Base-by-base conservation (phyloP, 1,140 invertebrate genomes). In the Conus ventricosus region DNA sequence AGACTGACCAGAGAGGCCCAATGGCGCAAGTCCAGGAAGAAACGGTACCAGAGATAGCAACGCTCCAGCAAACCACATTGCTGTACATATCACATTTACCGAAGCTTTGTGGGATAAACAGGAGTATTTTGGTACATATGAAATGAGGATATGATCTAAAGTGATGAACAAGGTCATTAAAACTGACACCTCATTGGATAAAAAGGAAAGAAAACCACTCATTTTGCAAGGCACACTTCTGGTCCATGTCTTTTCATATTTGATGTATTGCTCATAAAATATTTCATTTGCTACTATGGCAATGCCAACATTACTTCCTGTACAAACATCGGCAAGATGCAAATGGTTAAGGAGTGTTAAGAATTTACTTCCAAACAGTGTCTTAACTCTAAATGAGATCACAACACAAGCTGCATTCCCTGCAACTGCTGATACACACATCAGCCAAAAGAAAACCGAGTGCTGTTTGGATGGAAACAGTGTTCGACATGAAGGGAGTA, bases 291-390 rank as follows among this genome's bases (percentile, higher is more conserved):
- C 39, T 39, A 39, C 39, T 39, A 39, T 39, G 0, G 39, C 39
- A 39, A 3, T 39, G 3, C 39, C 39, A 39, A 39, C 39, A 3
- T 39, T 39, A 39, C 0, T 39, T 39, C 39, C 39, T 39, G 39
- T 39, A 39, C 39, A 39, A 1, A 39, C 39, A 94, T 93, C 17
- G 93, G 91, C 17, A 91, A 84, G 55, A 94, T 54, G 78, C 93
- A 94, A 1, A 94, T 78, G 15, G 93, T 92, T 92, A 93, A 93
- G 15, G 92, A 27, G 11, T 92, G 15, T 60, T 15, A 60, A 4
- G 15, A 60, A 60, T 15, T 8, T 60, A 8, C 57, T 60, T 60
- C 8, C 57, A 60, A 60, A 60, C 15, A 60, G 15, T 60, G 8
- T 4, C 57, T 60, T 60, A 15, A 60, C 15, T 8, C 8, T 60